These are phyloP conservation scores for Condylostylus longicornis DNA, from an alignment of 1,140 invertebrate genomes.

Conservation along the genomic window DNA sequence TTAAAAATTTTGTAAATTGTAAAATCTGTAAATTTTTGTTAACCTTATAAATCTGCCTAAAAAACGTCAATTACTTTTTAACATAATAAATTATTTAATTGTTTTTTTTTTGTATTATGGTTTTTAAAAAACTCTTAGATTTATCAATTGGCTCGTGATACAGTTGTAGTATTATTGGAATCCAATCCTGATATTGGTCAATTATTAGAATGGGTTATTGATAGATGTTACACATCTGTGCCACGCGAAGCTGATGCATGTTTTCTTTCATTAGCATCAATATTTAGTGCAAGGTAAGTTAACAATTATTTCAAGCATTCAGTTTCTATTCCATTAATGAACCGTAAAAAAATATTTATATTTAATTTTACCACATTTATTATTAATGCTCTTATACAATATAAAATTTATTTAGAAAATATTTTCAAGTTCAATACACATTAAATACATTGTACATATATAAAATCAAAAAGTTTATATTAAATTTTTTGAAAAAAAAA, in stretches of 20 bases:
- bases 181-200: conserved; percentile 90
- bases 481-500: too few relatives aligned
- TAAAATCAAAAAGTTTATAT: too few relatives aligned
- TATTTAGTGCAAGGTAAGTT: conserved; percentile 83
- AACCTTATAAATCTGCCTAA: too few relatives aligned
- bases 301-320: neutral
- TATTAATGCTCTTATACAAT: too few relatives aligned
- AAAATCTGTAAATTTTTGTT: neutral
- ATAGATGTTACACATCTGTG: conserved; percentile 87
- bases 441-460: too few relatives aligned
- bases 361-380: too few relatives aligned
- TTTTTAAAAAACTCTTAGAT: conserved; percentile 55
- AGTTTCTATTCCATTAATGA: neutral
- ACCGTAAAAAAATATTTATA: neutral
- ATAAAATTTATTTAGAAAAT: too few relatives aligned
- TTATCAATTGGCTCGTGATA: conserved; percentile 79
- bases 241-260: conserved; percentile 86
- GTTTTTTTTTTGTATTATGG: conserved; percentile 5
- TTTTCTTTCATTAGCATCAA: conserved; percentile 84
- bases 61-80: too few relatives aligned
- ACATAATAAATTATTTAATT: conserved; percentile 1
- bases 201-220: conserved; percentile 92
- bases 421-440: too few relatives aligned
- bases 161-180: conserved; percentile 83
- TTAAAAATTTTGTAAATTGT: neutral